These are phyloP conservation scores for Hirtodrosophila alboralis DNA, from an alignment of 2,888 invertebrate species.

Conservation along the genomic window DNA sequence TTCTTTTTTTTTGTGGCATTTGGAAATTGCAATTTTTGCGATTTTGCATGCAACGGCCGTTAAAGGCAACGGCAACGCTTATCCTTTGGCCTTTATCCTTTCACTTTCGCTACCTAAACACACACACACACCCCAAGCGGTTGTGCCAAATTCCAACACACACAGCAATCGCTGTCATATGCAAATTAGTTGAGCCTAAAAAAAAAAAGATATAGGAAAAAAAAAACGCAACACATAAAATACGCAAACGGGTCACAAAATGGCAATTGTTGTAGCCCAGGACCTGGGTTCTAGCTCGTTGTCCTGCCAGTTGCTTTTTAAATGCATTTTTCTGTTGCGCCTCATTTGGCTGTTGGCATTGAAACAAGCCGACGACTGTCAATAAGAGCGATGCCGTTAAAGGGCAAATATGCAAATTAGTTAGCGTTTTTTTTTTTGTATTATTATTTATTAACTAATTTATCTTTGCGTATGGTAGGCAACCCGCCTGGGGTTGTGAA, in stretches of 20 bases:
- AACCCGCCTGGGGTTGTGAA: constrained; percentile 69
- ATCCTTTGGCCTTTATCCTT: constrained; percentile 71
- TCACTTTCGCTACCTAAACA: constrained; percentile 73
- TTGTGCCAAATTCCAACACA: constrained; percentile 71
- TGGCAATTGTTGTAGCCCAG: constrained; percentile 61
- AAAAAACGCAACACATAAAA: constrained; percentile 47
- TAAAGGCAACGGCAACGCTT: constrained; percentile 54
- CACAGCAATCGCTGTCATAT: constrained; percentile 59
- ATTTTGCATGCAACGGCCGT: constrained; percentile 71
- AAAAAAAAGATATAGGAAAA: constrained; percentile 37
- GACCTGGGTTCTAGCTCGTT: not conserved
- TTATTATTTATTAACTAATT: constrained; percentile 80
- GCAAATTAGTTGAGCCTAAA: constrained; percentile 67
- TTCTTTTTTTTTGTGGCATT: constrained; percentile 7
- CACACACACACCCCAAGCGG: constrained; percentile 44
- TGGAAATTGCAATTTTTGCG: constrained; percentile 54
- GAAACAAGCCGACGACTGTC: constrained; percentile 58
- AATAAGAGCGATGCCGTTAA: constrained; percentile 58
- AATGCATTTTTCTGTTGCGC: constrained; percentile 76
- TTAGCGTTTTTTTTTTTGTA: constrained; percentile 42
- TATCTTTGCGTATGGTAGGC: constrained; percentile 64
- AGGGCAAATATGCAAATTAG: constrained; percentile 81
- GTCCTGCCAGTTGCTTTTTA: constrained; percentile 40
- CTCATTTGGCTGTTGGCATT: constrained; percentile 71
- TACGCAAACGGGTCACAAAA: constrained; percentile 61